A percentile compares a stretch with the other conserved stretches of the same genome.
These are phyloP conservation scores for Gymnothorax reevesii DNA, from an alignment of 2,797 vertebrate genomes.

Conservation along the genomic window DNA sequence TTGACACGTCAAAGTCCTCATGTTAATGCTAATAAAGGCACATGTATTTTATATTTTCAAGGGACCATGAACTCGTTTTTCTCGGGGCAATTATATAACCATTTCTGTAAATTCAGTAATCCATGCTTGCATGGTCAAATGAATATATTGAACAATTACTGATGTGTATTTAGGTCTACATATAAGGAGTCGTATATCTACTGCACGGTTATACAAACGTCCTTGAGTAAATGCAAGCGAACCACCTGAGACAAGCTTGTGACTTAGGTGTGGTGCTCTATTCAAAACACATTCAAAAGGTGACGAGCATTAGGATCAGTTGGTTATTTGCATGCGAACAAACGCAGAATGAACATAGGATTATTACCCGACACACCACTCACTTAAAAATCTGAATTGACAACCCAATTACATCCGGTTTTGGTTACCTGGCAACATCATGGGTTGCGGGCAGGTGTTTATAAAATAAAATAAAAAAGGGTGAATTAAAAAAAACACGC, in stretches of 20 bases:
- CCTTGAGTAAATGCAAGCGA: not conserved
- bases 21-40: not conserved
- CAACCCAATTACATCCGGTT: slow-evolving; percentile 3
- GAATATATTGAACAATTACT: not conserved
- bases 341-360: no score
- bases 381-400: not conserved
- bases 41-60: not conserved
- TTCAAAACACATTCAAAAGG: slow-evolving; percentile 22
- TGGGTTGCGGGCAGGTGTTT: not conserved
- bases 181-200: not conserved
- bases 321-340: slow-evolving; percentile 15
- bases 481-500: not conserved
- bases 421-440: slow-evolving; percentile 6
- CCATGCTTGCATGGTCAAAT: not conserved
- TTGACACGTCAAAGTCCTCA: not conserved
- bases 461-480: no score
- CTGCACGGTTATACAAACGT: not conserved
- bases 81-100: not conserved
- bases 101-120: not conserved
- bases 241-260: not conserved
- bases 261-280: not conserved
- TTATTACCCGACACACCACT: no score
- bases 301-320: not conserved
- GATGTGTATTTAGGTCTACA: not conserved
- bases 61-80: not conserved